Base-by-base conservation (phyloP, 2,797 vertebrate species). In the Novumbra hubbsi region DNA sequence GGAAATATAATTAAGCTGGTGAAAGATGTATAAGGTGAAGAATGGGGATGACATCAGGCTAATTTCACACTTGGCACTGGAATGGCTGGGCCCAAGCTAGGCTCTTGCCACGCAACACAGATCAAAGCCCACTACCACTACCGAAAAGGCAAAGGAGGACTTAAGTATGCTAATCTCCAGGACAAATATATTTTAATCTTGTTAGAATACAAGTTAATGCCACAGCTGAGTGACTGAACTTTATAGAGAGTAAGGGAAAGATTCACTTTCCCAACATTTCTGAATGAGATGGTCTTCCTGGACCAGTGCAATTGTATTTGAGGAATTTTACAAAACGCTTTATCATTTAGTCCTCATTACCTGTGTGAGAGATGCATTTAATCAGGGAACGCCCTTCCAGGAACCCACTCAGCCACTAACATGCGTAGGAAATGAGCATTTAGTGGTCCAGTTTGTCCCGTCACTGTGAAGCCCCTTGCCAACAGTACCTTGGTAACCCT, bases 171-270 rank as follows among this genome's bases (percentile, higher is more conserved):
- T 99, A 98, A 99, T 98, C 97, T 97, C 94, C 96, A 96, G 96
- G 95, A 96, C 96, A 98, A 98, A 98, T 97, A 98, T 97, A 97
- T 98, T 99, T 96, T 99, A 98, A 99, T 98, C 97, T 99, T 96
- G 96, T 99, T 98, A 98, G 94, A 97, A 98, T 96, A 98, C 97
- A 98, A 98, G 96, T 97, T 98, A 98, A 98, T 96, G 95, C 96
- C 83, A 86, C 93, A 94, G 94, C 94, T 95, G 95, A 94, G 93
- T 91, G 92, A 93, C 90, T 94, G 95, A 96, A 97, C 94, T 96
- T 95, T 96, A 92, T 94, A 92, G 88, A 83, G 71, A 77, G 70
- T 72, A 70, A 72, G 80, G 68, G 71, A 86, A 91, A 94, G 90
- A 92, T 93, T 89, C 92, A 93, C 92, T 94, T 93, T 94, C 91